Base-by-base conservation (phyloP, 2,888 invertebrate species). In the Agapetus fuscipes region DNA sequence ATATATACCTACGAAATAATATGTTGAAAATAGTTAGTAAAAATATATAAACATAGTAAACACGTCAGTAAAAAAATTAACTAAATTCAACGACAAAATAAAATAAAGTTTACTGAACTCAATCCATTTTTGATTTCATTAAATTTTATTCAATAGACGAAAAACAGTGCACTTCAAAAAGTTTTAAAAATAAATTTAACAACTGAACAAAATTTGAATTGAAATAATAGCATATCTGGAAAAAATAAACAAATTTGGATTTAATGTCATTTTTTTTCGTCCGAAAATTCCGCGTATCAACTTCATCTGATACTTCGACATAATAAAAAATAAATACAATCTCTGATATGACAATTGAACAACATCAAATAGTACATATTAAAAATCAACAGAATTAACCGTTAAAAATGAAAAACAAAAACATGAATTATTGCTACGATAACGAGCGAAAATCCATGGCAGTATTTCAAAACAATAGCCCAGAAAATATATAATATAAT, bases 221-320 rank as follows among this genome's bases (percentile, higher is more conserved):
- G 4, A 20, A 20, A 20, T 6, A 20, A 20, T 6, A 20, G 20
- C 4, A 20, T 9, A 6, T 20, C 9, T 20, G 4, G 20, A 9
- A 20, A 20, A 20, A 20, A 20, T 20, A 6, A n/a, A 9, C 9
- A 20, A 6, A 6, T 20, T 20, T 20, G 20, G 20, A 20, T 20
- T 20, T 20, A n/a, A n/a, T n/a, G 20, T 20, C 20, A 20, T 20
- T 20, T 20, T 4, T 6, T 20, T 20, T 20, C 9, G 4, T 4
- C 5, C 20, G 20, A 20, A 4, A 20, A 20, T 9, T 20, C 40
- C 44, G 35, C 33, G 47, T 44, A 44, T 44, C 39, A 14, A 37
- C 7, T 10, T 6, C 34, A 47, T 15, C 47, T 24, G 34, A 44
- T 44, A 44, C 47, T 47, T 39, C 32, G 47, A 39, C 44, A 15